A percentile compares a stretch with the other conserved stretches of the same genome.
These are phyloP conservation scores for Antheraea assamensis DNA, from an alignment of 2,888 invertebrate genomes.

Conservation along the genomic window DNA sequence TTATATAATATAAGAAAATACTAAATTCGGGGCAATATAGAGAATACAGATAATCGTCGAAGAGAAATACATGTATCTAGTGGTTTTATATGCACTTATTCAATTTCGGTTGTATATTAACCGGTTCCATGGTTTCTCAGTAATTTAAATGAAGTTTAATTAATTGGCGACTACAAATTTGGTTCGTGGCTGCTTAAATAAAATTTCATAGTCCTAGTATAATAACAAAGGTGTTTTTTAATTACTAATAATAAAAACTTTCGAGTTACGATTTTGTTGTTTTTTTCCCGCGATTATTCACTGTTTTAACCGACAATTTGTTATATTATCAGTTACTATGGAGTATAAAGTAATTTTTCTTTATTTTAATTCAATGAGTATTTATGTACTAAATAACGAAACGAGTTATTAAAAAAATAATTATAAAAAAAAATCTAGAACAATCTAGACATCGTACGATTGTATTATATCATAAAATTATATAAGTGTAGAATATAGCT, in stretches of 20 bases:
- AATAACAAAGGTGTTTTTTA: no score
- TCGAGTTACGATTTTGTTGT: not conserved
- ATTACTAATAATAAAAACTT: not conserved
- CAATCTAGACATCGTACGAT: no score
- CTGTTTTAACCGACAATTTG: not conserved
- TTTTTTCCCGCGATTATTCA: not conserved
- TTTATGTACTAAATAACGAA: not conserved
- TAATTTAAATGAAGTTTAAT: not conserved
- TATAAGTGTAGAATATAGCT: no score
- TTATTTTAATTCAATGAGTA: not conserved
- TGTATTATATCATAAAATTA: no score
- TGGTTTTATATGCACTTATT: not conserved
- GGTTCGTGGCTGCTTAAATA: not conserved
- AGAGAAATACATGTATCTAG: not conserved
- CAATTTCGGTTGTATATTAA: not conserved
- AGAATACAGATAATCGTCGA: not conserved
- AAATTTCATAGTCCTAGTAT: no score
- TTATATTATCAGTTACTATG: not conserved
- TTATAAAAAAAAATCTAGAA: no score
- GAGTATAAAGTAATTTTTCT: not conserved
- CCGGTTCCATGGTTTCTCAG: not conserved
- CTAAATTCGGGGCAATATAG: not conserved
- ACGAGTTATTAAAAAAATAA: no score
- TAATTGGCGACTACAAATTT: not conserved
- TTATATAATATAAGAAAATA: not conserved